Evolutionary conservation across 2,113 vertebrate species (phyloP).

Genomic region (Aleadryas rufinucha): DNA sequence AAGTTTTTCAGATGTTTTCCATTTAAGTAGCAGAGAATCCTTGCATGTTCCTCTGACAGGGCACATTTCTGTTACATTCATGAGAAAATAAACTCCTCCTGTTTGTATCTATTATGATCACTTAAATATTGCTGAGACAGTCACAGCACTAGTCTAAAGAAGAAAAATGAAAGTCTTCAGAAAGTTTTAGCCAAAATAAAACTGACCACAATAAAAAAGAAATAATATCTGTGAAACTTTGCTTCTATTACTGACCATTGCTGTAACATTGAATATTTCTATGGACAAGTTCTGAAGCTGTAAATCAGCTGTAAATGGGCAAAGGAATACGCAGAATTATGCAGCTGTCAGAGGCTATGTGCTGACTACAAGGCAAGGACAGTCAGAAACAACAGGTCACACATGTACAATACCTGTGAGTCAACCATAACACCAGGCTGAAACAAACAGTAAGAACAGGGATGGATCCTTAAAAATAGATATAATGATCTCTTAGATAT

Average conservation of each 20-base stretch:
- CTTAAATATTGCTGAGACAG: not conserved
- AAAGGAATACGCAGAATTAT: not conserved
- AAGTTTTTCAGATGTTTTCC: not conserved
- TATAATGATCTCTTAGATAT: not conserved
- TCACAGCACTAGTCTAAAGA: not conserved
- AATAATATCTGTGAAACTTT: not conserved
- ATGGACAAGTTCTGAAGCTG: not conserved
- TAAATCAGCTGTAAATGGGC: not conserved
- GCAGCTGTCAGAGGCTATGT: not conserved
- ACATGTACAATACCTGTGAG: fast-evolving
- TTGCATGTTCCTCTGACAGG: not conserved
- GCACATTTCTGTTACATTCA: not conserved
- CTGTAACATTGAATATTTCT: not conserved
- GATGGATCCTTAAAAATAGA: not conserved
- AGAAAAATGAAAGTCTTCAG: not conserved
- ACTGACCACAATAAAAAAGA: not conserved
- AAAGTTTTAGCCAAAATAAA: not conserved
- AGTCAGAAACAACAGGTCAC: not conserved
- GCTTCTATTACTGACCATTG: not conserved
- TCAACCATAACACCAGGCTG: not conserved
- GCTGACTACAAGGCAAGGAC: not conserved
- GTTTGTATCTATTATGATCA: not conserved
- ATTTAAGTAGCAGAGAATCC: not conserved
- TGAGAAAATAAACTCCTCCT: not conserved
- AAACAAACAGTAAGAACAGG: not conserved